A percentile compares a stretch with the other conserved stretches of the same genome.
Conservation (phyloP, 2,797 vertebrate species). For the Channallabes apus region DNA sequence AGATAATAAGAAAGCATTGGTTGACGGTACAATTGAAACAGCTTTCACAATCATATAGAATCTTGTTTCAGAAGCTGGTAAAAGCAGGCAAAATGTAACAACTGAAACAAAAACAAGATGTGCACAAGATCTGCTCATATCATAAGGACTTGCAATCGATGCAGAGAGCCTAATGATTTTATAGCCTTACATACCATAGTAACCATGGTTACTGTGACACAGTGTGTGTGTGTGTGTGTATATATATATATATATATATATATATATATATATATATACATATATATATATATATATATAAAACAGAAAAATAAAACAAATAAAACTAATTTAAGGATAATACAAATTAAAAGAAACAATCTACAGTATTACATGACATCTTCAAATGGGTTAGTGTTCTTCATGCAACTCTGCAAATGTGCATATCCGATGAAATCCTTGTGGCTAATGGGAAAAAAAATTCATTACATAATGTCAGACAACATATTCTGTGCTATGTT, state of each 20-base stretch:
- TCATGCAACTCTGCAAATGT: background rate
- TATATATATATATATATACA: background rate
- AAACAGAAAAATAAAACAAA: background rate
- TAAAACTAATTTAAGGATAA: background rate
- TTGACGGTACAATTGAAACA: background rate
- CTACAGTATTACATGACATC: background rate
- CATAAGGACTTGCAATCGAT: background rate
- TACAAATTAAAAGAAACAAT: background rate
- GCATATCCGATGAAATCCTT: background rate
- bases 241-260: background rate
- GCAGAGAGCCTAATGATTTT: background rate
- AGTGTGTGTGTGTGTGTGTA: too few species aligned
- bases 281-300: background rate
- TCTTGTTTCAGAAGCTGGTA: background rate
- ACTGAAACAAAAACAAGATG: background rate
- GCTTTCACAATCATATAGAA: slow-evolving; percentile 2
- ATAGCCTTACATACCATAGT: background rate
- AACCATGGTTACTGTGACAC: background rate
- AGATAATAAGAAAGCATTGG: background rate
- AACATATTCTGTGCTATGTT: too few species aligned
- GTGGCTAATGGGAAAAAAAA: background rate
- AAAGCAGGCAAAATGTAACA: background rate
- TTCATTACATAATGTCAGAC: too few species aligned
- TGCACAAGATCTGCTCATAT: background rate
- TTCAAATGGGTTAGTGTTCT: background rate